Evolutionary conservation across 2,113 vertebrate species (phyloP).

Genomic region (Myxocyprinus asiaticus): DNA sequence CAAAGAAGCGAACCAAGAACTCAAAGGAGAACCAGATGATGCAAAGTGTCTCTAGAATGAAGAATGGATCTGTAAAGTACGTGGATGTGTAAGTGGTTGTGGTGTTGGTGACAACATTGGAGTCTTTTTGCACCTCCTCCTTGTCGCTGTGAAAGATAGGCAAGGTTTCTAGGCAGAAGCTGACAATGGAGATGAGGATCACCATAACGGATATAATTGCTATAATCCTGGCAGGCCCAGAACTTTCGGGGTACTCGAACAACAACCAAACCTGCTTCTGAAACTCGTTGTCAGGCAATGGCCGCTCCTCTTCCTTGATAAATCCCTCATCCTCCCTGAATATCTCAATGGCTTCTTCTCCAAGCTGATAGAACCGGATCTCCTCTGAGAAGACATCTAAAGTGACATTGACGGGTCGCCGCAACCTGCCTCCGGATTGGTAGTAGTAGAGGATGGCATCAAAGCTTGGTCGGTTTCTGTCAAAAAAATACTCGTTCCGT

Average conservation of each 20-base stretch:
- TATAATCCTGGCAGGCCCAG: slow-evolving; percentile 96
- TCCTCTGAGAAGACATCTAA: slow-evolving; percentile 98
- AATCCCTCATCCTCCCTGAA: slow-evolving; percentile 98
- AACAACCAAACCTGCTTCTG: slow-evolving; percentile 98
- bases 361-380: slow-evolving; percentile 96
- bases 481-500: slow-evolving; percentile 97
- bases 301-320: slow-evolving; percentile 96
- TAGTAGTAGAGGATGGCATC: slow-evolving; percentile 98
- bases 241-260: slow-evolving; percentile 98
- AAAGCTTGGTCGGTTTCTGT: slow-evolving; percentile 95
- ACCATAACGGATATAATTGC: slow-evolving; percentile 99
- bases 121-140: slow-evolving; percentile 82
- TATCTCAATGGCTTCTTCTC: slow-evolving; percentile 97
- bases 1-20: slow-evolving; percentile 96
- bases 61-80: slow-evolving; percentile 97
- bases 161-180: slow-evolving; percentile 95
- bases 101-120: slow-evolving; percentile 84
- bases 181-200: slow-evolving; percentile 98
- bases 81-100: slow-evolving; percentile 84
- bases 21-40: slow-evolving; percentile 99
- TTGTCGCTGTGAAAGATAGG: slow-evolving; percentile 95
- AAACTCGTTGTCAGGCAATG: slow-evolving; percentile 94
- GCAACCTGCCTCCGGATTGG: slow-evolving; percentile 92
- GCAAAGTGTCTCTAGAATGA: slow-evolving; percentile 97
- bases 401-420: slow-evolving; percentile 93